Base-by-base conservation (phyloP, 2,113 vertebrate genomes). In the Platanista minor region DNA sequence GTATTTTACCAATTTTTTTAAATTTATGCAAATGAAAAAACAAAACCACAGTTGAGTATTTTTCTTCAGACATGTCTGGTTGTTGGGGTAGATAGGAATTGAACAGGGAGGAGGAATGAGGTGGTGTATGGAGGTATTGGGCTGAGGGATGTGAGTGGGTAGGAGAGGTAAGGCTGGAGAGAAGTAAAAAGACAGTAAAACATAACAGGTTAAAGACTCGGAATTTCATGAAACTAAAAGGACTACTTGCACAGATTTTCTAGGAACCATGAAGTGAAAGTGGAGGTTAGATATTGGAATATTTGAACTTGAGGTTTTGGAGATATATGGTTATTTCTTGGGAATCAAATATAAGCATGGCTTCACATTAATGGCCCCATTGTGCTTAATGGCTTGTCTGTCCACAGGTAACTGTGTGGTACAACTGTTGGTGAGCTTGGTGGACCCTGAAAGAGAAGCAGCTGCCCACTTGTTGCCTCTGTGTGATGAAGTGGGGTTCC, bases 401-500 rank as follows among this genome's bases (percentile, higher is more conserved):
- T 25, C 3, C 3, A 33, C 15, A 49, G 31, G 23, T 39, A 87
- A 20, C 1, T 3, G 1, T 8, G 14, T 49, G 39, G 8, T 71
- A 36, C 2, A 62, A 31, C 12, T 27, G 77, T 39, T 3, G 6
- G 23, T n/a, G 27, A 27, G 14, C 31, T 31, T 66, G 33, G 41
- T 0, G 11, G 49, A n/a, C 36, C 12, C 27, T 31, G 13, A 39
- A 72, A 59, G 18, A 15, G 17, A 83, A n/a, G 21, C 14, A 12
- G 15, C 3, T 7, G 41, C 6, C 6, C 33, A 43, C 7, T 18
- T 29, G 0, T 5, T 69, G 15, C 23, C 3, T 21, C n/a, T 12
- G 7, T 46, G 41, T 17, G 2, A 74, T 52, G 15, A 11, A 36
- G 27, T 3, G 29, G 25, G 11, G 33, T 57, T 69, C 23, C 27